Base-by-base conservation (phyloP, 2,888 invertebrate genomes). In the Nesidiocoris tenuis region DNA sequence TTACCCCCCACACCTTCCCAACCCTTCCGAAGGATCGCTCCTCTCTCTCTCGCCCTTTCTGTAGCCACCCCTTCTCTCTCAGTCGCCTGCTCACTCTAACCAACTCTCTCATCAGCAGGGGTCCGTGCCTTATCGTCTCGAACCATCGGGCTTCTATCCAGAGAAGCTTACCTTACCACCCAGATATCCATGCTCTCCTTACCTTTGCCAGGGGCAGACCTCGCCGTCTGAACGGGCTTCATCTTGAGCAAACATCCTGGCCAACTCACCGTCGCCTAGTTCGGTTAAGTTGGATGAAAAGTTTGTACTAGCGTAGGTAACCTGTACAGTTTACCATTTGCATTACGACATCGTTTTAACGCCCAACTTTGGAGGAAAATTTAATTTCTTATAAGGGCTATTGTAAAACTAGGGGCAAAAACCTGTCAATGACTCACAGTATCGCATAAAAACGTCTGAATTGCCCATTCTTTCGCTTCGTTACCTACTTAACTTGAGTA, bases 121-220 rank as follows among this genome's bases (percentile, higher is more conserved):
- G 65, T 65, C 25, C 65, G 65, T 65, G 65, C 25, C 65, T 17
- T 65, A 65, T 65, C 65, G 25, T 17, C 65, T 19, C 39, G 17
- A 39, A 65, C 65, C 65, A 65, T 65, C 65, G 39, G 25, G 0
- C 1, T 25, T 24, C 25, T 23, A 39, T 12, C 12, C 39, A 7
- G 12, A 3, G 5, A 39, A 39, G 39, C 39, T 7, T 39, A 39
- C 39, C 39, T 39, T 39, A 39, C 39, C 12, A 3, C 39, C 39
- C 12, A 39, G 39, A n/a, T n/a, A n/a, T n/a, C n/a, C 39, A 39
- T 39, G 39, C 39, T 12, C 5, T 39, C 3, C n/a, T 3, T 39
- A 39, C 39, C 39, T 39, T 39, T 39, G 39, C 39, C 39, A 39
- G 39, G 5, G 5, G 12, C 39, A 39, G 39, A 39, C 39, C 39